These are phyloP conservation scores for Lingula anatina DNA, from an alignment of 2,888 invertebrate species.

Conservation along the genomic window DNA sequence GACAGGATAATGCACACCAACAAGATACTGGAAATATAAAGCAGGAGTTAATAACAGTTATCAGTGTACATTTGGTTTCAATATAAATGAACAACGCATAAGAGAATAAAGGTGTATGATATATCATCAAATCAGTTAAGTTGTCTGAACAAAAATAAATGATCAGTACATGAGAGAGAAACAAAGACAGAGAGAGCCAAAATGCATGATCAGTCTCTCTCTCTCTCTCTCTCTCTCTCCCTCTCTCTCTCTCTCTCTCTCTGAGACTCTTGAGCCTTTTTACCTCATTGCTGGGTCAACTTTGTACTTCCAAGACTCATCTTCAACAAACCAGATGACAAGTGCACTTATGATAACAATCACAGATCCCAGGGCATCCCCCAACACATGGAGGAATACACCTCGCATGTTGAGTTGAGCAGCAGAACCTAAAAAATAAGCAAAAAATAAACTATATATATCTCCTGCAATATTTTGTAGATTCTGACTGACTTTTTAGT, in stretches of 20 bases:
- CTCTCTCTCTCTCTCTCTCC: slow-evolving; percentile 7
- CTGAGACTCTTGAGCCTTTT: too few species aligned
- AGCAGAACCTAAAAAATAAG: slow-evolving; percentile 55
- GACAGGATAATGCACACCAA: slow-evolving; percentile 57
- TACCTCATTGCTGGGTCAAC: slow-evolving; percentile 83
- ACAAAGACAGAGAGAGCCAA: not conserved
- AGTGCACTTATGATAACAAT: slow-evolving; percentile 84
- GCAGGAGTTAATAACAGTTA: slow-evolving; percentile 2
- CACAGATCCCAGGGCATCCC: slow-evolving; percentile 92
- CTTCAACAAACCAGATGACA: slow-evolving; percentile 59
- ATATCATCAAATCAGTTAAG: not conserved
- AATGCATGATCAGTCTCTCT: not conserved
- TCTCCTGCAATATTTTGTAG: too few species aligned
- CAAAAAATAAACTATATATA: too few species aligned
- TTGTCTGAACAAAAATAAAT: not conserved
- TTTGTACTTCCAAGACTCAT: slow-evolving; percentile 68
- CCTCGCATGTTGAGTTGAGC: slow-evolving; percentile 98
- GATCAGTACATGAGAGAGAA: not conserved
- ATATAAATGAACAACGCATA: not conserved
- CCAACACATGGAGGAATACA: slow-evolving; percentile 97
- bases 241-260: too few species aligned
- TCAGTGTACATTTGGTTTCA: not conserved
- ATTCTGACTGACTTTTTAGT: too few species aligned
- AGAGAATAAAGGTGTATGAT: not conserved
- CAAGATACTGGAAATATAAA: slow-evolving; percentile 63